Conservation (phyloP, 2,888 invertebrate species). For the Ommatoiulus sabulosus region DNA sequence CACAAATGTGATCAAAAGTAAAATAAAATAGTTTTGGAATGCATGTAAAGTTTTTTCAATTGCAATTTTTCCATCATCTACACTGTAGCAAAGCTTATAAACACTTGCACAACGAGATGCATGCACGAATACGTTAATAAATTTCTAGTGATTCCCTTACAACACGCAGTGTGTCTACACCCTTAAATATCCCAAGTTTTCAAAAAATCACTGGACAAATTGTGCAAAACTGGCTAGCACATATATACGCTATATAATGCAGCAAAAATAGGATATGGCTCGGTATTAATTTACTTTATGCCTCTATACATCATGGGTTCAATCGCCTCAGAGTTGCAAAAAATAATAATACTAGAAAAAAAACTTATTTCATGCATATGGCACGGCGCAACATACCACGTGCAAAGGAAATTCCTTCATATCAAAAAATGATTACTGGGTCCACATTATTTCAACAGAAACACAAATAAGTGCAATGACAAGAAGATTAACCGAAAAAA, state of each 20-base stretch:
- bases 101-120: too few species aligned
- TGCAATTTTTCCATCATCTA: too few species aligned
- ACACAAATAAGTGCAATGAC: constrained; percentile 41
- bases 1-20: too few species aligned
- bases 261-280: background rate
- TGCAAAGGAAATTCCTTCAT: background rate
- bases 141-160: too few species aligned
- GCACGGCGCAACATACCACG: background rate
- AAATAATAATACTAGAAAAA: background rate
- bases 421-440: constrained; percentile 37
- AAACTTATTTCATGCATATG: constrained; percentile 40
- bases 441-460: constrained; percentile 18
- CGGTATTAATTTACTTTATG: background rate
- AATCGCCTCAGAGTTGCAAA: background rate
- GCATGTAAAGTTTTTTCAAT: too few species aligned
- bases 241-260: background rate
- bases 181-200: too few species aligned
- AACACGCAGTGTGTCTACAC: too few species aligned
- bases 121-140: too few species aligned
- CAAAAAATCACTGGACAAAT: background rate
- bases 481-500: constrained; percentile 45
- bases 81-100: too few species aligned
- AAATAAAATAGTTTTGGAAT: too few species aligned
- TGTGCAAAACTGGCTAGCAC: background rate
- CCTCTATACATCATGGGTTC: background rate